phyloP scores from a whole-genome alignment of 2,113 vertebrate species.

The Poeciliopsis turrubarensis region DNA sequence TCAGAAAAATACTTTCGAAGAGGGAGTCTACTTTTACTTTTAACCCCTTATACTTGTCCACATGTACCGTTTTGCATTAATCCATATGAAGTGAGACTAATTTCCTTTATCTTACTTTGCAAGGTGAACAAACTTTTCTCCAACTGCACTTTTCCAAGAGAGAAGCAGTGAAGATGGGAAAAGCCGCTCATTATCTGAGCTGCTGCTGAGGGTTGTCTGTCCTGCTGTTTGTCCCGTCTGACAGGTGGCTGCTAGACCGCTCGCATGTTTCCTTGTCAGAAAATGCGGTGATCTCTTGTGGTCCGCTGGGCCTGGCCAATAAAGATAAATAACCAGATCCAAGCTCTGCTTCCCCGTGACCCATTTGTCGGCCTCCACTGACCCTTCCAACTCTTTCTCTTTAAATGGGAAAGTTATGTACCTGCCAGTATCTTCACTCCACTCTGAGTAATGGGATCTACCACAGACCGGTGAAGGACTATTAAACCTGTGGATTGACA shows the following conservation, averaged over 20 bases:
- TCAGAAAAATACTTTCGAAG: slow-evolving; percentile 1
- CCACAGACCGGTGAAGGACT: slow-evolving; percentile 45
- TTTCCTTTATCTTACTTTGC: neutral
- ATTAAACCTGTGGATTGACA: slow-evolving; percentile 60
- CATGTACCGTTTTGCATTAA: neutral
- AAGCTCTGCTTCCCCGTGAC: slow-evolving; percentile 42
- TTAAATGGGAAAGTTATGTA: slow-evolving; percentile 59
- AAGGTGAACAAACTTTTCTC: neutral
- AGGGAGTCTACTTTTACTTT: neutral
- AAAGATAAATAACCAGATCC: slow-evolving; percentile 45
- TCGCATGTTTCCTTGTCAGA: slow-evolving; percentile 43
- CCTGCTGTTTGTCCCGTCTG: slow-evolving; percentile 29
- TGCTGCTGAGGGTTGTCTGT: slow-evolving; percentile 3
- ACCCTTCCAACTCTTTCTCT: slow-evolving; percentile 40
- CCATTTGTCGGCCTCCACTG: slow-evolving; percentile 31
- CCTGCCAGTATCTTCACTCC: slow-evolving; percentile 45
- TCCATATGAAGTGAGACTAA: neutral
- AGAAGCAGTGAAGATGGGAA: slow-evolving; percentile 12
- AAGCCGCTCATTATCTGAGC: slow-evolving; percentile 33
- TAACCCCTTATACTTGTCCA: neutral
- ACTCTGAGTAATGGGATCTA: slow-evolving; percentile 48
- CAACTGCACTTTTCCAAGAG: slow-evolving; percentile 1
- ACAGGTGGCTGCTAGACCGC: slow-evolving; percentile 32
- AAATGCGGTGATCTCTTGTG: slow-evolving; percentile 17
- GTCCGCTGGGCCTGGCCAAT: slow-evolving; percentile 31